A percentile compares a stretch with the other conserved stretches of the same genome.
Conservation (phyloP, 1,140 invertebrate genomes). For the Trachymyrmex septentrionalis region DNA sequence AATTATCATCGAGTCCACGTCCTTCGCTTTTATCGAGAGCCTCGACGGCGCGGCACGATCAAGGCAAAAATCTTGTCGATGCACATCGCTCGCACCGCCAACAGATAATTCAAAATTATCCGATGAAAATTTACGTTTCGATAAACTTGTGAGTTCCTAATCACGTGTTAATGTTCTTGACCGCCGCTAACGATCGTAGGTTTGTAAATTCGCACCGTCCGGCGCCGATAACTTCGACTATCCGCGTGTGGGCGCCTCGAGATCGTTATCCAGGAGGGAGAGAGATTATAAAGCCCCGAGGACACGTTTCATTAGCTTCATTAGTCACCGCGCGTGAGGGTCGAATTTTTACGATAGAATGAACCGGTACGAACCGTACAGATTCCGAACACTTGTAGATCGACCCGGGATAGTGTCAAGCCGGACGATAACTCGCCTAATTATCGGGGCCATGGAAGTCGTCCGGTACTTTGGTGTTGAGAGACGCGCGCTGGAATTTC, state of each 20-base stretch:
- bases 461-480: slow-evolving; percentile 18
- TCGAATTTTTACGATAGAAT: slow-evolving; percentile 69
- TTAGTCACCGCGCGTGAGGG: slow-evolving; percentile 68
- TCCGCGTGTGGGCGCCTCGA: slow-evolving; percentile 29
- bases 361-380: slow-evolving; percentile 61
- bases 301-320: slow-evolving; percentile 69
- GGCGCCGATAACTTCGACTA: slow-evolving; percentile 21
- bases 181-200: not conserved
- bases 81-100: not conserved
- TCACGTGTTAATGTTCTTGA: slow-evolving; percentile 41
- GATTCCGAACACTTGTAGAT: slow-evolving; percentile 77
- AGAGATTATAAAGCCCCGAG: slow-evolving; percentile 68
- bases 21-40: slow-evolving; percentile 44
- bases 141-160: not conserved
- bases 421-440: slow-evolving; percentile 73
- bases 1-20: slow-evolving; percentile 52
- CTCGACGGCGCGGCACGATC: slow-evolving; percentile 4
- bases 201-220: slow-evolving; percentile 34
- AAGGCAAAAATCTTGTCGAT: not conserved
- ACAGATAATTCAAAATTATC: not conserved
- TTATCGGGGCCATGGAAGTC: slow-evolving; percentile 63
- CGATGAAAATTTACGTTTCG: not conserved
- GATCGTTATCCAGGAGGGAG: slow-evolving; percentile 65
- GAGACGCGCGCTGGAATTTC: slow-evolving; percentile 52
- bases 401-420: slow-evolving; percentile 65